Evolutionary conservation across 1,140 invertebrate species (phyloP).

Genomic region (Drosophila pachea): DNA sequence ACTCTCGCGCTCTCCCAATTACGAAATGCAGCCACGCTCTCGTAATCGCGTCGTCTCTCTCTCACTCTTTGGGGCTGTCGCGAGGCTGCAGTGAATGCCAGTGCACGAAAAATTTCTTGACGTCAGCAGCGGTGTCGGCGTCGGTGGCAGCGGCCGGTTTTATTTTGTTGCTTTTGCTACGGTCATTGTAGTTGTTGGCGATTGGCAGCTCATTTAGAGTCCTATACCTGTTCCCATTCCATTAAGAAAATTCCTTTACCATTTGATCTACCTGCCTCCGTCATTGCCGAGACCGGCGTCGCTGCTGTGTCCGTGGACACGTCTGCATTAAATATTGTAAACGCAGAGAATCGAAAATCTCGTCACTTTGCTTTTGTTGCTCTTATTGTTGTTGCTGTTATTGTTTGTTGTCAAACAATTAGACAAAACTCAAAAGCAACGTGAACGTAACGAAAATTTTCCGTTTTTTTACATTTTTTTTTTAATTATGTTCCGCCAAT

Average conservation of each 20-base stretch:
- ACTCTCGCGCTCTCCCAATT: slow-evolving; percentile 47
- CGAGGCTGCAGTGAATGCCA: slow-evolving; percentile 46
- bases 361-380: slow-evolving; percentile 16
- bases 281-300: slow-evolving; percentile 17
- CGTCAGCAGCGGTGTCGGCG: slow-evolving; percentile 36
- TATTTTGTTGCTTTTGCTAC: slow-evolving; percentile 16
- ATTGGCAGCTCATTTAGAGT: slow-evolving; percentile 8
- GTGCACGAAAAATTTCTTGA: slow-evolving; percentile 55
- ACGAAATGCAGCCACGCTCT: slow-evolving; percentile 43
- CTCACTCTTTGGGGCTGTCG: slow-evolving; percentile 5
- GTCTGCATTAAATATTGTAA: slow-evolving; percentile 55
- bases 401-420: slow-evolving; percentile 36
- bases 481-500: slow-evolving; percentile 41
- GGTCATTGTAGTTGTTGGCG: slow-evolving; percentile 8
- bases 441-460: slow-evolving; percentile 57
- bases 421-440: slow-evolving; percentile 45
- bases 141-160: slow-evolving; percentile 30
- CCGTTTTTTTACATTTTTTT: slow-evolving; percentile 42
- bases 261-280: slow-evolving; percentile 38
- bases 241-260: slow-evolving; percentile 24
- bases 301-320: slow-evolving; percentile 27
- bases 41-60: slow-evolving; percentile 6
- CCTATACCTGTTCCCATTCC: slow-evolving; percentile 22
- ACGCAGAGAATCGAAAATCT: slow-evolving; percentile 45
- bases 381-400: slow-evolving; percentile 6